These are phyloP conservation scores for Myrmecophaga tridactyla DNA, from an alignment of 2,113 vertebrate genomes.

Conservation along the genomic window DNA sequence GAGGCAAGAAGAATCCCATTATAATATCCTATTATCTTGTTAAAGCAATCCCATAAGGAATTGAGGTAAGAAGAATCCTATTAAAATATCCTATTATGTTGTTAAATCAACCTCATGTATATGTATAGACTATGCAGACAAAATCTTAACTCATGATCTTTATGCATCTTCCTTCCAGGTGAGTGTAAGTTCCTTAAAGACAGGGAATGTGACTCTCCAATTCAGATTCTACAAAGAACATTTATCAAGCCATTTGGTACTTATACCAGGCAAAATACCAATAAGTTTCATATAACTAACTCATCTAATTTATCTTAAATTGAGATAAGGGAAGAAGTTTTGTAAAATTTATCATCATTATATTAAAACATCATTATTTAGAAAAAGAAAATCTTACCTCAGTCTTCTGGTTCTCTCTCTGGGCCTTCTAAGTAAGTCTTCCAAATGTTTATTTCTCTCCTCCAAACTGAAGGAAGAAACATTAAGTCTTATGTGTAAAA, in stretches of 20 bases:
- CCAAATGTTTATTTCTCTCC: conserved; percentile 65
- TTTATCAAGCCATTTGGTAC: conserved; percentile 5
- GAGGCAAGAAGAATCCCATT: neutral
- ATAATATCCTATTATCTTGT: neutral
- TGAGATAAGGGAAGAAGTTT: neutral
- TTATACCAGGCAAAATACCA: neutral
- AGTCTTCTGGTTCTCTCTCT: conserved; percentile 49
- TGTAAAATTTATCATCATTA: neutral
- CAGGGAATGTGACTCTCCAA: neutral
- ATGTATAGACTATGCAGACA: neutral
- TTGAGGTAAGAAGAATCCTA: too few relatives aligned
- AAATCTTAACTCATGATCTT: neutral
- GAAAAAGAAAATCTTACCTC: conserved; percentile 43
- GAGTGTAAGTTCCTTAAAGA: neutral
- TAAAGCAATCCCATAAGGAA: too few relatives aligned
- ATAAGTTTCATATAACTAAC: neutral
- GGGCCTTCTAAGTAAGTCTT: conserved; percentile 62
- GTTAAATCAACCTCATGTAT: neutral
- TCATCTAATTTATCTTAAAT: neutral
- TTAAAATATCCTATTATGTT: neutral
- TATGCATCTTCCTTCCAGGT: neutral
- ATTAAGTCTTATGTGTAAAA: conserved; percentile 1
- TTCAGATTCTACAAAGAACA: neutral
- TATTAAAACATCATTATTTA: conserved; percentile 34
- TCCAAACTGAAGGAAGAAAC: conserved; percentile 60